Percentiles rank a stretch among this genome's conserved stretches.
phyloP scores from a whole-genome alignment of 1,140 invertebrate species.

The Drosophila littoralis region DNA sequence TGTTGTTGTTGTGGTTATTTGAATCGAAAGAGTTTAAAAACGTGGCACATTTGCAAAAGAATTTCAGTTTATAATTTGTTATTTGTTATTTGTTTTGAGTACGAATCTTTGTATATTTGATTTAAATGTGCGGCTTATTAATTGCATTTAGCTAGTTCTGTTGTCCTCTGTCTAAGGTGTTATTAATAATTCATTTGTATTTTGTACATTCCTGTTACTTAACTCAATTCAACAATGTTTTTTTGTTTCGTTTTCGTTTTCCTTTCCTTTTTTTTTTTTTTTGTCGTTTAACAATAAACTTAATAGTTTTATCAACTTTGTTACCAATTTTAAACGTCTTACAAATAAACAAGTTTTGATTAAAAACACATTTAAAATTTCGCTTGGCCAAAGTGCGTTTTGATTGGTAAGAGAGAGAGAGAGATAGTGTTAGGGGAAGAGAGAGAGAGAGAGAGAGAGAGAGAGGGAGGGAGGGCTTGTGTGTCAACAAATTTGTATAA shows the following conservation, averaged over 20 bases:
- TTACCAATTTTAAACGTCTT: conserved; percentile 46
- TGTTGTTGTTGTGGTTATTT: conserved; percentile 18
- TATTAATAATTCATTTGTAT: conserved; percentile 11
- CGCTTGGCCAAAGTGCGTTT: conserved; percentile 28
- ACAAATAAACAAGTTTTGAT: conserved; percentile 44
- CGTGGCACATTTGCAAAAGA: conserved; percentile 14
- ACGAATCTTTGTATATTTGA: conserved; percentile 27
- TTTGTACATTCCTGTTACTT: conserved; percentile 37
- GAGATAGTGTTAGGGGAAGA: too few species aligned
- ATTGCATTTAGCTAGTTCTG: conserved; percentile 6
- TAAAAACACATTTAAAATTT: conserved; percentile 38
- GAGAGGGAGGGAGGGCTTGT: conserved; percentile 13
- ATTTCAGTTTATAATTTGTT: too few species aligned
- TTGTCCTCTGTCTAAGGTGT: not conserved
- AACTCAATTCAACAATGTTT: conserved; percentile 38
- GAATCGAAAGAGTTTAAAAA: conserved; percentile 37
- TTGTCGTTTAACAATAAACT: conserved; percentile 39
- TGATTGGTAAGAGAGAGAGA: conserved; percentile 26
- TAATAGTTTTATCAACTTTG: conserved; percentile 35
- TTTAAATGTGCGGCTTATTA: conserved; percentile 42
- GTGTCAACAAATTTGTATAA: conserved; percentile 56
- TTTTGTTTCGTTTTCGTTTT: conserved; percentile 5
- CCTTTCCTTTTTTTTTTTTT: conserved; percentile 18
- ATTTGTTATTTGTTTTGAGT: conserved; percentile 24
- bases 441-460: conserved; percentile 16